phyloP scores from a whole-genome alignment of 35 echinoderm and acorn worm species.

The Nesometra sesokonis region DNA sequence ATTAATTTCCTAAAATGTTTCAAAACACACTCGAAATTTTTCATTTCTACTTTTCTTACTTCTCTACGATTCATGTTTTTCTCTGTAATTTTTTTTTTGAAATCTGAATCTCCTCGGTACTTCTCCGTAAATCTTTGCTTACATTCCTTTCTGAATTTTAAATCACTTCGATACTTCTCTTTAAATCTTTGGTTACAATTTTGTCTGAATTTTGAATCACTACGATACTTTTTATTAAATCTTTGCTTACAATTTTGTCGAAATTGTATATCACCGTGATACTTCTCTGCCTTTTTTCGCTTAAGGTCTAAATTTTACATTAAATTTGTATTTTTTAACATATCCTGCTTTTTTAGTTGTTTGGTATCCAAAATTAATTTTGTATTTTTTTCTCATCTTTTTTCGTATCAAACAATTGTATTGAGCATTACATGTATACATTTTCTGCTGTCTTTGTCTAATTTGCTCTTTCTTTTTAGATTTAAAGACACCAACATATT shows the following conservation, averaged over 20 bases:
- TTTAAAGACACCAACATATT: background rate
- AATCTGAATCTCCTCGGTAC: too few species aligned
- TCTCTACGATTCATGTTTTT: background rate
- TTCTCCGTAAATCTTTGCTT: too few species aligned
- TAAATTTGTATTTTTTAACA: background rate
- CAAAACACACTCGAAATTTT: background rate
- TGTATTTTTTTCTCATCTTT: background rate
- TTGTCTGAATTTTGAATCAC: background rate
- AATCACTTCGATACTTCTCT: too few species aligned
- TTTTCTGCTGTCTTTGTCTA: background rate
- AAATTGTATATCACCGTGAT: background rate
- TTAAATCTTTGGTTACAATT: too few species aligned
- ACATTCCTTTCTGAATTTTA: too few species aligned
- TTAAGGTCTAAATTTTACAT: background rate
- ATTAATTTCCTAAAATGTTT: constrained; percentile 18
- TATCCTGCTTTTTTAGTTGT: background rate
- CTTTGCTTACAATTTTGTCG: background rate
- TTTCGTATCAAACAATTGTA: background rate
- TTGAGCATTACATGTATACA: background rate
- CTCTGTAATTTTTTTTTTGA: background rate
- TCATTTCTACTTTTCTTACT: background rate
- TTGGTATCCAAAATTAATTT: background rate
- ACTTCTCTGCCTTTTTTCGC: background rate
- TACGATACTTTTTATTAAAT: background rate
- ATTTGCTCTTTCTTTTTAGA: background rate